Evolutionary conservation across 2,888 invertebrate genomes (phyloP).

Genomic region (Arge pagana): DNA sequence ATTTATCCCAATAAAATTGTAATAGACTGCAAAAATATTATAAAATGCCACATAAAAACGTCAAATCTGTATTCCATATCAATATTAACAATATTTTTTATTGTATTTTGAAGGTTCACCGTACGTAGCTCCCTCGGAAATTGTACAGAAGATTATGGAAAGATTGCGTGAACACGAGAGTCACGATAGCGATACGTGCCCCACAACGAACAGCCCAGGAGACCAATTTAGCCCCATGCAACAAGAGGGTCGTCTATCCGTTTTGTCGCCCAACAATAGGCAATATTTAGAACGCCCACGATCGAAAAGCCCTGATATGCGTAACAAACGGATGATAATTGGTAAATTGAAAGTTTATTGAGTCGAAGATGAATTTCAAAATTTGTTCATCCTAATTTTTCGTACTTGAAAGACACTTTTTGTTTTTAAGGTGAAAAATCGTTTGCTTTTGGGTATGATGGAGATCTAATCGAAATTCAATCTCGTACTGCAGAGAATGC

Average conservation of each 20-base stretch:
- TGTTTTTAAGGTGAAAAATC: constrained; percentile 49
- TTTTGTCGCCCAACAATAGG: constrained; percentile 54
- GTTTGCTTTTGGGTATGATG: constrained; percentile 53
- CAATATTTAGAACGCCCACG: constrained; percentile 52
- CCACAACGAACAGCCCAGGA: constrained; percentile 32
- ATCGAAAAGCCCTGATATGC: constrained; percentile 55
- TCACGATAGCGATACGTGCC: constrained; percentile 48
- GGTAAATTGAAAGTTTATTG: constrained; percentile 36
- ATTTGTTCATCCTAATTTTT: background rate
- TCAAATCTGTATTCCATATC: no score
- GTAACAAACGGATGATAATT: constrained; percentile 56
- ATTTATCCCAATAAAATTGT: no score
- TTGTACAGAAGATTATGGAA: constrained; percentile 81
- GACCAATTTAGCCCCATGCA: constrained; percentile 36
- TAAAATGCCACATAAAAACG: no score
- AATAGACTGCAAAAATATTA: no score
- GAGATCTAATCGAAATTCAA: constrained; percentile 52
- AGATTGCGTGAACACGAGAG: constrained; percentile 58
- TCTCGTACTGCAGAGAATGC: constrained; percentile 25
- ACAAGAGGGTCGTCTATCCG: constrained; percentile 46
- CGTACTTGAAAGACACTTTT: background rate
- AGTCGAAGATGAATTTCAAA: constrained; percentile 1
- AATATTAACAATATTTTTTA: no score
- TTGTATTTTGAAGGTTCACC: no score
- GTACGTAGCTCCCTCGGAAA: constrained; percentile 77